These are phyloP conservation scores for Eidolon dupreanum DNA, from an alignment of 2,797 vertebrate genomes.

Conservation along the genomic window DNA sequence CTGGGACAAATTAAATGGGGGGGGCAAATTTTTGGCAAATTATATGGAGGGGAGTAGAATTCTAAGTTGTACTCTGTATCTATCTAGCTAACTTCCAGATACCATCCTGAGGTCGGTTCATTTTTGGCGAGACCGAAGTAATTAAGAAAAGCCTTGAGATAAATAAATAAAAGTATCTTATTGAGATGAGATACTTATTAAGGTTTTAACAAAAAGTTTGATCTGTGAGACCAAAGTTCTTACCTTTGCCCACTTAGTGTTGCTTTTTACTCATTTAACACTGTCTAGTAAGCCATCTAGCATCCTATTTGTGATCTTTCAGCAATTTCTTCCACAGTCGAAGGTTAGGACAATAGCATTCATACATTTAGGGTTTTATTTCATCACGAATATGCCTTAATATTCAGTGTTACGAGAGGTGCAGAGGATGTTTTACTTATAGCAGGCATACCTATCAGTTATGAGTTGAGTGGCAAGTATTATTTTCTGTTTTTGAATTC, in stretches of 20 bases:
- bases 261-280: neutral
- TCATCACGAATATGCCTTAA: neutral
- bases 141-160: conserved; percentile 30
- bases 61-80: neutral
- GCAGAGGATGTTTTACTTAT: neutral
- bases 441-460: neutral
- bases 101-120: neutral
- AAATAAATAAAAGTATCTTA: neutral
- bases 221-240: neutral
- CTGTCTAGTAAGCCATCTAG: neutral
- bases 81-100: neutral
- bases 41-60: neutral
- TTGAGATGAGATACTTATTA: neutral
- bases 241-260: neutral
- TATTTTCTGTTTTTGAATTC: conserved; percentile 44
- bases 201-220: conserved; percentile 36
- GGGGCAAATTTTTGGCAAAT: neutral
- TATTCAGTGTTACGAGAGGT: neutral
- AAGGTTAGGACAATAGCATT: neutral
- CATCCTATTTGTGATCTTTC: neutral
- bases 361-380: neutral
- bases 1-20: neutral
- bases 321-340: neutral
- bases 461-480: neutral
- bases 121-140: conserved; percentile 33